Conservation (phyloP, 2,113 vertebrate species). For the Sciurus niger region DNA sequence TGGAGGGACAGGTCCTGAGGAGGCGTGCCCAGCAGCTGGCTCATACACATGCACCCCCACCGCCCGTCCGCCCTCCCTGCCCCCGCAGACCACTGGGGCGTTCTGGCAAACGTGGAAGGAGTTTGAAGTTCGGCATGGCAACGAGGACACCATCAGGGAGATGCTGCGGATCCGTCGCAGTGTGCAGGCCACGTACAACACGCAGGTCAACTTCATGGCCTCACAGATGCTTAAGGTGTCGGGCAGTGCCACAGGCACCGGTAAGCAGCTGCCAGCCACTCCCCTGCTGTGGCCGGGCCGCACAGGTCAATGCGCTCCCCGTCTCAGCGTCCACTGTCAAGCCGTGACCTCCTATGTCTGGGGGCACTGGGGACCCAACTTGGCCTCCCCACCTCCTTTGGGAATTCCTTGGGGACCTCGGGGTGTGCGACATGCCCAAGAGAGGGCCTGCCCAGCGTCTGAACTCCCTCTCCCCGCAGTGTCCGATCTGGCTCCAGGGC, state of each 20-base stretch:
- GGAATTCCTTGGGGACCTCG: accelerated
- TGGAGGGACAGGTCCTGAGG: accelerated
- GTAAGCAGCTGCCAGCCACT: conserved; percentile 77
- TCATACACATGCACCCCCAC: accelerated
- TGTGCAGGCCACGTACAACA: conserved; percentile 97
- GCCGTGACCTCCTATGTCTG: background rate
- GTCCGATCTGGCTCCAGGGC: conserved; percentile 94
- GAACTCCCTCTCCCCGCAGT: conserved; percentile 82
- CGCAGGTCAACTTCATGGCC: conserved; percentile 98
- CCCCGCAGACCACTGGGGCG: conserved; percentile 89
- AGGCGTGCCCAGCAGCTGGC: accelerated
- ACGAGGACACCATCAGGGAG: conserved; percentile 96
- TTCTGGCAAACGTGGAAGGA: conserved; percentile 98
- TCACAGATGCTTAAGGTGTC: conserved; percentile 96
- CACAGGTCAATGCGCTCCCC: background rate
- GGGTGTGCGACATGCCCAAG: background rate
- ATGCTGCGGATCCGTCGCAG: conserved; percentile 96
- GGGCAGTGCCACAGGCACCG: conserved; percentile 92
- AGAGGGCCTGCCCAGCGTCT: accelerated
- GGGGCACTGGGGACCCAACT: background rate
- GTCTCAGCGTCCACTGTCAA: too few relatives aligned
- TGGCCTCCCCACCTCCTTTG: background rate
- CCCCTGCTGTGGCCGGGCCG: background rate
- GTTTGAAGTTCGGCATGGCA: conserved; percentile 96
- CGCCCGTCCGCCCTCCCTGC: background rate